Base-by-base conservation (phyloP, 2,797 vertebrate species). In the Poliocrania exsul region DNA sequence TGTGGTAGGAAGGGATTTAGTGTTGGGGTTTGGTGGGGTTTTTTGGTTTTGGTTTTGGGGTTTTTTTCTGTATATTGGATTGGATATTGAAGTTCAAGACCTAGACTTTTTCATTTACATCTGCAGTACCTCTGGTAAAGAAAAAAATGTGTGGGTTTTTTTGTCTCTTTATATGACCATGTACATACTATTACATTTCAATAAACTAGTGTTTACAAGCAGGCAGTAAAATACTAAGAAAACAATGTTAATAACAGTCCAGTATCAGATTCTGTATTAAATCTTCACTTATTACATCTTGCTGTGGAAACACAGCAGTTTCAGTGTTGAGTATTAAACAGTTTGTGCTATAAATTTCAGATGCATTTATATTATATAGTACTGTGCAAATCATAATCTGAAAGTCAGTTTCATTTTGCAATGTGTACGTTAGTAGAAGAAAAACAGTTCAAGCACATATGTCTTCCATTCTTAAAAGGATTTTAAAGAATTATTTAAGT, bases 161-260 rank as follows among this genome's bases (percentile, higher is more conserved):
- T 70, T 42, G 86, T 38, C 57, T 71, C 69, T 96, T 90, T 96
- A 94, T 93, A 66, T 53, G 74, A 51, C 56, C 31, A 25, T 70
- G 54, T 75, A 87, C 49, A 60, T 83, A 87, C 33, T 86, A 64
- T 72, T 93, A 66, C 58, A 60, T 95, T 90, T 93, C 89, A 96
- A 96, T 97, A 96, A 96, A 92, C 21, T 53, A n/a, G 26, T 90
- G 90, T 96, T 97, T 96, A 95, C 73, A 92, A 82, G 91, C 28
- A 92, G 42, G 77, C 49, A 84, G 81, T 92, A 95, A 96, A 95
- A 87, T 65, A 66, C 62, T 75, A 64, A 58, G 58, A 89, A 96
- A 97, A 94, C 95, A 91, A 91, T 94, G 84, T 93, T 96, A 95
- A 92, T 96, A 97, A 92, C 53, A 95, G 73, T 77, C 86, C 81